Conservation (phyloP, 2,888 invertebrate genomes). For the Piscicola geometra region DNA sequence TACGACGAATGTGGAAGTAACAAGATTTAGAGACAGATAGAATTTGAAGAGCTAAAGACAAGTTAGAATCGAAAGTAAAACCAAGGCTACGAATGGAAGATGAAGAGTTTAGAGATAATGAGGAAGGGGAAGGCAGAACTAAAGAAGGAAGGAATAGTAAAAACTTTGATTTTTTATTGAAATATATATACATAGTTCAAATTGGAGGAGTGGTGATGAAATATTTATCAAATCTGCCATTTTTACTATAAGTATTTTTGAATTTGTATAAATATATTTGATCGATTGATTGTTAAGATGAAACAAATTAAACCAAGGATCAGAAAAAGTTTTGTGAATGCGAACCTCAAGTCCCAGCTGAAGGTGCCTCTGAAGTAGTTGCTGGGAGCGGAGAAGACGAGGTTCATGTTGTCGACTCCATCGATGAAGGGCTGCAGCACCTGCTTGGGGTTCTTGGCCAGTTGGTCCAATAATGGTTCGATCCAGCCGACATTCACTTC, state of each 20-base stretch:
- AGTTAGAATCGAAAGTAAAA: too few relatives aligned
- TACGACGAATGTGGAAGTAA: too few relatives aligned
- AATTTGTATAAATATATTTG: neutral
- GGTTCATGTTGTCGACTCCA: conserved; percentile 42
- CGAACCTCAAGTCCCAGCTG: conserved; percentile 44
- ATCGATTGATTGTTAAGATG: neutral
- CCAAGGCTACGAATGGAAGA: too few relatives aligned
- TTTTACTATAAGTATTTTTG: neutral
- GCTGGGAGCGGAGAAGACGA: conserved; percentile 40
- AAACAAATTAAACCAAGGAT: neutral
- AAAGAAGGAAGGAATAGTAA: too few relatives aligned
- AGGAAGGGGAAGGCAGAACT: too few relatives aligned
- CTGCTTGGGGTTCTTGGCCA: conserved; percentile 40
- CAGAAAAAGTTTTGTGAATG: neutral
- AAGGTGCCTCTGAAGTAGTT: conserved; percentile 43
- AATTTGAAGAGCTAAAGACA: too few relatives aligned
- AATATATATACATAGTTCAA: too few relatives aligned
- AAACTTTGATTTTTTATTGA: too few relatives aligned
- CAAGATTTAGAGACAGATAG: too few relatives aligned
- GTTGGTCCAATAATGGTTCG: conserved; percentile 42
- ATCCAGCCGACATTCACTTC: conserved; percentile 44
- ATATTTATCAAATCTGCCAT: too few relatives aligned
- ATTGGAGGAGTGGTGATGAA: too few relatives aligned
- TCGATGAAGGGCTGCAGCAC: conserved; percentile 45
- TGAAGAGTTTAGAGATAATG: too few relatives aligned